These are phyloP conservation scores for Drosophila triauraria DNA, from an alignment of 1,140 invertebrate species.

Conservation along the genomic window DNA sequence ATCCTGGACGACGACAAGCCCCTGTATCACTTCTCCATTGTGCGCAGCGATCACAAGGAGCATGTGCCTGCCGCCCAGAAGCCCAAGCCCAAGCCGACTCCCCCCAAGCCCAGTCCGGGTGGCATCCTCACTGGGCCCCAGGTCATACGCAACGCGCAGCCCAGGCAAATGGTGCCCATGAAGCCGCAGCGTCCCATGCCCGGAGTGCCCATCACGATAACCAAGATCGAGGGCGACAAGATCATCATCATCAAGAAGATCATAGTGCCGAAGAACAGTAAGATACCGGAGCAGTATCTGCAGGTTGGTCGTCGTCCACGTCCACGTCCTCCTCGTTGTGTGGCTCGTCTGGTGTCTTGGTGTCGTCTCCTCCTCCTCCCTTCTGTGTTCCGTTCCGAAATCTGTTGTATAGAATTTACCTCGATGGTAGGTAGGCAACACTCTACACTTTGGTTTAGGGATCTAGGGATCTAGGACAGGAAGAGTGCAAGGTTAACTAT, in stretches of 20 bases:
- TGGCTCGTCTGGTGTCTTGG: slow-evolving; percentile 47
- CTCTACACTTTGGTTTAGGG: slow-evolving; percentile 1
- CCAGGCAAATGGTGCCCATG: slow-evolving; percentile 30
- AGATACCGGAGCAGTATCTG: slow-evolving; percentile 84
- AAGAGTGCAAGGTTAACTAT: background rate
- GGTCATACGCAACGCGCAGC: slow-evolving; percentile 47
- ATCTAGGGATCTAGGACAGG: background rate
- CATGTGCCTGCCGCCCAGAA: slow-evolving; percentile 62
- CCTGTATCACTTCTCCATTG: slow-evolving; percentile 79
- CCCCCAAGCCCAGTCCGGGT: slow-evolving; percentile 68
- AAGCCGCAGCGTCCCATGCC: slow-evolving; percentile 67
- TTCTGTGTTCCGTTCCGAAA: slow-evolving; percentile 50
- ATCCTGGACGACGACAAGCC: slow-evolving; percentile 83
- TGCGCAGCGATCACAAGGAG: slow-evolving; percentile 76
- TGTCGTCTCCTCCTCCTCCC: slow-evolving; percentile 22
- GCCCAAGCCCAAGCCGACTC: slow-evolving; percentile 73
- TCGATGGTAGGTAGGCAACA: slow-evolving; percentile 31
- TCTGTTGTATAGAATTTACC: slow-evolving; percentile 57
- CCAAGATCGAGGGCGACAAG: slow-evolving; percentile 84
- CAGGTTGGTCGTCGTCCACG: slow-evolving; percentile 74
- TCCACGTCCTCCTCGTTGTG: slow-evolving; percentile 43
- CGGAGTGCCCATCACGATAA: slow-evolving; percentile 81
- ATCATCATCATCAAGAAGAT: slow-evolving; percentile 85
- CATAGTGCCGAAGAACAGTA: slow-evolving; percentile 81
- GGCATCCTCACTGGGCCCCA: slow-evolving; percentile 77